Evolutionary conservation across 2,113 vertebrate species (phyloP).

Genomic region (Epinephelus cyanopodus): DNA sequence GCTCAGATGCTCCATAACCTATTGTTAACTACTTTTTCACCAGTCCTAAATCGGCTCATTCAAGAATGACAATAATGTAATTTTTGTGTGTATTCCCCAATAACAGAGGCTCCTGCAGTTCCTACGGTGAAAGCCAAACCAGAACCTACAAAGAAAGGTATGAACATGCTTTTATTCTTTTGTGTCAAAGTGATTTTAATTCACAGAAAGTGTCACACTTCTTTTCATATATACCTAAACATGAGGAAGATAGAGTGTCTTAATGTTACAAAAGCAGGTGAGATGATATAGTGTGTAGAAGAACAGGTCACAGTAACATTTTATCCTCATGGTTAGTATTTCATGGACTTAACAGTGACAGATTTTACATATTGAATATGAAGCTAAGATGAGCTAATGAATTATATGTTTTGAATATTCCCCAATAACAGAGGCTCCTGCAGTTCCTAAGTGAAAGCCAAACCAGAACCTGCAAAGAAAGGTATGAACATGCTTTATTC

Average conservation of each 20-base stretch:
- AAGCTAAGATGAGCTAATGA: background rate
- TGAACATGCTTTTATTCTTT: too few relatives aligned
- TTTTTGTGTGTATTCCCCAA: too few relatives aligned
- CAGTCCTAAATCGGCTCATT: too few relatives aligned
- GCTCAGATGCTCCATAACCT: background rate
- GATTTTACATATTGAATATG: background rate
- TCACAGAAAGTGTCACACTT: too few relatives aligned
- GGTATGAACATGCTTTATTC: slow-evolving; percentile 14
- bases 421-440: background rate
- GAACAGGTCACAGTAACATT: background rate
- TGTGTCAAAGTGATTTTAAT: too few relatives aligned
- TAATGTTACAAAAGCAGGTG: background rate
- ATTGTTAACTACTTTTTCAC: background rate
- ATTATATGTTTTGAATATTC: background rate
- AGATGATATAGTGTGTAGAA: background rate
- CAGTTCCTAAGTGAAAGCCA: slow-evolving; percentile 22
- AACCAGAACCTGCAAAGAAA: slow-evolving; percentile 47
- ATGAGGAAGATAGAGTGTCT: too few relatives aligned
- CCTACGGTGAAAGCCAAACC: too few relatives aligned
- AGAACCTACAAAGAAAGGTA: too few relatives aligned
- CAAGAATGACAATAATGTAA: too few relatives aligned
- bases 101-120: too few relatives aligned
- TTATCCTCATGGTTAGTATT: background rate
- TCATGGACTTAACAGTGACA: background rate
- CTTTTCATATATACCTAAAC: background rate